phyloP scores from a whole-genome alignment of 1,140 invertebrate species.

The Magallana ariakensis region DNA sequence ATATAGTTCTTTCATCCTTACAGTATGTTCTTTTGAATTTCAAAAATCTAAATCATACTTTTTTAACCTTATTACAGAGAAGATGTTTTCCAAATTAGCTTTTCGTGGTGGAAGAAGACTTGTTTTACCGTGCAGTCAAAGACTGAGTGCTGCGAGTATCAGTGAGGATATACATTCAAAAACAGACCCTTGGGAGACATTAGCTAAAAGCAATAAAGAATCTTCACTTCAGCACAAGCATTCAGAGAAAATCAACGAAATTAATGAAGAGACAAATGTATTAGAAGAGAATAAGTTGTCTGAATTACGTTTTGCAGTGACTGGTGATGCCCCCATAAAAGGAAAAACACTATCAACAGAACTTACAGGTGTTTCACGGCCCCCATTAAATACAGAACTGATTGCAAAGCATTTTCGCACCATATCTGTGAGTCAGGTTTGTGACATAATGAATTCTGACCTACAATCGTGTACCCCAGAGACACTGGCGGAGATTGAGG shows the following conservation, averaged over 20 bases:
- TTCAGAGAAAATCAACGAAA: too few relatives aligned
- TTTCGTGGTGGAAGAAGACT: background rate
- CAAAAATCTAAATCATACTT: too few relatives aligned
- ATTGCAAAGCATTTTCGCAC: background rate
- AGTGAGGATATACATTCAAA: background rate
- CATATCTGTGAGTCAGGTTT: background rate
- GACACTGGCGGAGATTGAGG: background rate
- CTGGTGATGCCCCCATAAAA: background rate
- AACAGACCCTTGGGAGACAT: background rate
- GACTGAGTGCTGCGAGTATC: background rate
- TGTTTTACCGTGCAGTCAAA: background rate
- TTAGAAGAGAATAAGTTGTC: background rate
- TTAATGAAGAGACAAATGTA: background rate
- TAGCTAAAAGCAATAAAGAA: background rate
- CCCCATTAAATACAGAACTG: background rate
- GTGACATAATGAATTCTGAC: background rate
- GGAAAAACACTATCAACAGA: background rate
- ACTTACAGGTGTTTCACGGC: background rate
- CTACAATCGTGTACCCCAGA: background rate
- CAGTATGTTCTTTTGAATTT: too few relatives aligned
- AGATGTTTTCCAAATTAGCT: slow-evolving; percentile 2
- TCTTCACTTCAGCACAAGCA: too few relatives aligned
- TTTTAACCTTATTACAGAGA: background rate
- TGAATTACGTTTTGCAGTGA: background rate
- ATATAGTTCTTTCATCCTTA: too few relatives aligned